phyloP scores from a whole-genome alignment of 2,797 vertebrate species.

The Carapus acus region DNA sequence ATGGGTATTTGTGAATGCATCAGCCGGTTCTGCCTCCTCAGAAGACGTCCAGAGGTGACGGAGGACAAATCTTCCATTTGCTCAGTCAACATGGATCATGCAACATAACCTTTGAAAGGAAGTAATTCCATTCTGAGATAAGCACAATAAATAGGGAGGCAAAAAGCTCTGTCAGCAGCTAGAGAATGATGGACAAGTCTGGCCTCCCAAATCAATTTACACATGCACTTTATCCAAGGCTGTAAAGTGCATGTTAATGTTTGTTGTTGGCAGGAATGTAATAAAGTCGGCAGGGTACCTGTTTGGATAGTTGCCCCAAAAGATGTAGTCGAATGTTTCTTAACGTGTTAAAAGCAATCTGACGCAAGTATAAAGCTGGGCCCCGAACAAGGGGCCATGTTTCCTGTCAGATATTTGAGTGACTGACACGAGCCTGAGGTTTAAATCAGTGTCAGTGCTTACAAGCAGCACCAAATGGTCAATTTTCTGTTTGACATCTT shows the following conservation, averaged over 20 bases:
- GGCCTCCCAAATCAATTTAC: slow-evolving; percentile 51
- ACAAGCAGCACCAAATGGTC: neutral
- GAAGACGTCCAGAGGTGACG: slow-evolving; percentile 37
- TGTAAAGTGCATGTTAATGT: slow-evolving; percentile 34
- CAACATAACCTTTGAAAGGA: slow-evolving; percentile 47
- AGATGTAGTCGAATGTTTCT: neutral
- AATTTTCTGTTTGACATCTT: neutral
- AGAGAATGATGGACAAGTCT: slow-evolving; percentile 42
- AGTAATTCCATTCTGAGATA: slow-evolving; percentile 49
- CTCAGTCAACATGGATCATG: slow-evolving; percentile 47
- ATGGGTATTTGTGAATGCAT: slow-evolving; percentile 9
- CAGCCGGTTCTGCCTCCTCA: slow-evolving; percentile 18
- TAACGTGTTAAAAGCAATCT: neutral
- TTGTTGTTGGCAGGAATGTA: slow-evolving; percentile 3
- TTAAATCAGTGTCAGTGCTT: neutral
- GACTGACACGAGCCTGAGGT: neutral
- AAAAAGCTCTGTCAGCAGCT: slow-evolving; percentile 53
- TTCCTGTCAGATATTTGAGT: neutral
- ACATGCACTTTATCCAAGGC: slow-evolving; percentile 37
- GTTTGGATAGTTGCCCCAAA: neutral
- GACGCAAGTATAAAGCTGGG: neutral
- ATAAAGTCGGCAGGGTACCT: neutral
- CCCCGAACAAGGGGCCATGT: neutral
- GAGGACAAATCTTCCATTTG: slow-evolving; percentile 51
- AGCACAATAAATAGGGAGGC: slow-evolving; percentile 38